Percentiles rank a stretch among this genome's conserved stretches.
phyloP scores from a whole-genome alignment of 2,888 invertebrate species.

The Macrophya alboannulata region DNA sequence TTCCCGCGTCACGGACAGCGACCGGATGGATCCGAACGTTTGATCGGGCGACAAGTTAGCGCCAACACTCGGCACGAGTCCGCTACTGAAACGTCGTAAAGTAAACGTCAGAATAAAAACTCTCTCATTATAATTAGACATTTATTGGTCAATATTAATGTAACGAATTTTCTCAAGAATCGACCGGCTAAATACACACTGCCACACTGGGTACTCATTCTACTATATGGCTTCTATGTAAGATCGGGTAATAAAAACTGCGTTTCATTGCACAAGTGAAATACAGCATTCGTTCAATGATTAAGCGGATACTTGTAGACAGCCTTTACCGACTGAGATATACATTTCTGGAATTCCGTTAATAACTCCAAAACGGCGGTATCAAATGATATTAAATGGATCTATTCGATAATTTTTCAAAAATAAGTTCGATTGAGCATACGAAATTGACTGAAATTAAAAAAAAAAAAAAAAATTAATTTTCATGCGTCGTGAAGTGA shows the following conservation, averaged over 20 bases:
- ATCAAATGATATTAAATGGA: background rate
- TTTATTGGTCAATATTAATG: background rate
- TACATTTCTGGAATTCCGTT: background rate
- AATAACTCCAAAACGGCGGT: background rate
- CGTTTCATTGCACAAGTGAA: too few species aligned
- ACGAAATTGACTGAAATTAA: background rate
- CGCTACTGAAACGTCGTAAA: conserved; percentile 81
- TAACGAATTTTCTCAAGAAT: background rate
- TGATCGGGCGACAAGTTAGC: conserved; percentile 88
- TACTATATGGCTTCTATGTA: too few species aligned
- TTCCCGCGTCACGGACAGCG: conserved; percentile 87
- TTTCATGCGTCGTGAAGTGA: too few species aligned
- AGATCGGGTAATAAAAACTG: too few species aligned
- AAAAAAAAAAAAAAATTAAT: too few species aligned
- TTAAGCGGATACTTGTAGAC: background rate
- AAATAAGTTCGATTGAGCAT: background rate
- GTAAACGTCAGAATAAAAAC: background rate
- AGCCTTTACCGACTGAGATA: background rate
- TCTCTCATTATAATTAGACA: background rate
- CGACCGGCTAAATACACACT: too few species aligned
- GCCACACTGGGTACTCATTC: too few species aligned
- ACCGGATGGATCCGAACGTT: conserved; percentile 89
- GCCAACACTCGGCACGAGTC: conserved; percentile 85
- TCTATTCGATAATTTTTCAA: background rate
- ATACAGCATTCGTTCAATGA: too few species aligned